Base-by-base conservation (phyloP, 2,797 vertebrate species). In the Catamblyrhynchus diadema region DNA sequence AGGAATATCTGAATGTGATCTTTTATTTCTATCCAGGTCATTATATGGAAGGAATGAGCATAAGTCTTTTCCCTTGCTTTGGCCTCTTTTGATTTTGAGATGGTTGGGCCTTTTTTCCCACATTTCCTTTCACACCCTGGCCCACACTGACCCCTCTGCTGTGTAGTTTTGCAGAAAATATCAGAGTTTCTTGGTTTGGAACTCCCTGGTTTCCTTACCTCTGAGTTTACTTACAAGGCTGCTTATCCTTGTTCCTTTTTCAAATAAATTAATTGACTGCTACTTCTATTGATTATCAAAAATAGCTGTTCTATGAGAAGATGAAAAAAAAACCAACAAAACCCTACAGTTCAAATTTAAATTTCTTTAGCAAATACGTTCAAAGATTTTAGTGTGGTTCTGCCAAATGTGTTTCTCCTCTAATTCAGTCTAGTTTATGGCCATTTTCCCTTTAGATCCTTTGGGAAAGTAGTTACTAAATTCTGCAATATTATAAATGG, bases 401-500 rank as follows among this genome's bases (percentile, higher is more conserved):
- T 84, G 62, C 60, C 70, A 88, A 94, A 88, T 19, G 60, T 86
- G 47, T 91, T 97, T 93, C 87, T 96, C 67, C 66, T 84, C 73
- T 77, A 95, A 94, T 94, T 96, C 85, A 86, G 57, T 47, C 77
- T 86, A 81, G 85, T 94, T 94, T 96, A 91, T 90, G 91, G 93
- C 82, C 93, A 93, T 90, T 96, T 95, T 96, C 60, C 64, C 82
- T 86, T 88, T 57, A 84, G 85, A 88, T 95, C 95, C 93, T 94
- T 84, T 77, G 87, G 89, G 95, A 94, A 94, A 95, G 89, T 77
- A 96, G 95, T 90, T 94, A 77, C 95, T 96, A 95, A 93, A 95
- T 95, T 94, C 94, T 92, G 85, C 93, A 88, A 57, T 93, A 80
- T 91, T 91, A 90, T 93, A 96, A 97, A 96, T 94, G 95, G 93